Conservation (phyloP, 2,797 vertebrate genomes). For the Coilia nasus region DNA sequence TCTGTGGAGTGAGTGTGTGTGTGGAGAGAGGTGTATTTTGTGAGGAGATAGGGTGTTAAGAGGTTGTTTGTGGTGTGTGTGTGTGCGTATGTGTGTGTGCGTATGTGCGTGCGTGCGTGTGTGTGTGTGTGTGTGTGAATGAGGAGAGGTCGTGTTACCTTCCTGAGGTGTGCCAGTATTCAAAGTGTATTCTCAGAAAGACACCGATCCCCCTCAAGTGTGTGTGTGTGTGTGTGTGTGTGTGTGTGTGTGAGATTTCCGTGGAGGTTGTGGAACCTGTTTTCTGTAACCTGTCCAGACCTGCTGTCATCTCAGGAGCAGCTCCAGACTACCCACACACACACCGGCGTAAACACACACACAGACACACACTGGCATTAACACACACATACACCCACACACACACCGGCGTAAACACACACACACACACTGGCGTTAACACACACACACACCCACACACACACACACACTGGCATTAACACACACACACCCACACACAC, state of each 20-base stretch:
- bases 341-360: neutral
- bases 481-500: conserved; percentile 12
- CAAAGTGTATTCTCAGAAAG: neutral
- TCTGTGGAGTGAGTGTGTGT: no score
- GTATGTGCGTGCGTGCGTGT: neutral
- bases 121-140: conserved; percentile 1
- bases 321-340: conserved; percentile 15
- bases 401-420: neutral
- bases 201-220: neutral
- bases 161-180: no score
- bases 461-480: neutral
- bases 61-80: neutral
- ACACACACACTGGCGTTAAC: neutral
- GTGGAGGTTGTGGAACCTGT: neutral
- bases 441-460: neutral
- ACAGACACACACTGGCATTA: neutral
- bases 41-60: no score
- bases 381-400: neutral
- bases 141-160: no score
- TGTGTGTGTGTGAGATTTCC: neutral
- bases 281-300: conserved; percentile 12
- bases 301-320: neutral
- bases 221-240: neutral
- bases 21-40: no score
- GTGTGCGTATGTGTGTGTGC: neutral